Conservation (phyloP, 2,113 vertebrate species). For the Hemiprocne comata region DNA sequence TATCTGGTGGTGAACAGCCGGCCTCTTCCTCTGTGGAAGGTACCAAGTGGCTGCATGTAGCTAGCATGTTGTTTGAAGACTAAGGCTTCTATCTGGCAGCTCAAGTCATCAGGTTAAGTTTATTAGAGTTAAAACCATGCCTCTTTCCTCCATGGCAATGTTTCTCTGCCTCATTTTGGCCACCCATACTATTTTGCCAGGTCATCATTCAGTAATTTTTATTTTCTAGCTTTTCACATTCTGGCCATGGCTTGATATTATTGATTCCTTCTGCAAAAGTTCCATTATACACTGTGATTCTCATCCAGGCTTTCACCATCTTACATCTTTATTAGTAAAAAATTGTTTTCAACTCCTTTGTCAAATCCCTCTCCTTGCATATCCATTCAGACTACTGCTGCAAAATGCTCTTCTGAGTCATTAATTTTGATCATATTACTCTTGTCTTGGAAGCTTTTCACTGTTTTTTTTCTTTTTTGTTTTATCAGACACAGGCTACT, state of each 20-base stretch:
- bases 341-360: conserved; percentile 11
- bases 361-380: neutral
- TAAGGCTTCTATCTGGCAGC: neutral
- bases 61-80: neutral
- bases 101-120: neutral
- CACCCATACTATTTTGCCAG: neutral
- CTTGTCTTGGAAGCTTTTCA: neutral
- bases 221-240: neutral
- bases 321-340: neutral
- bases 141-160: neutral
- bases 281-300: neutral
- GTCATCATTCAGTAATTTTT: neutral
- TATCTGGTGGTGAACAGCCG: neutral
- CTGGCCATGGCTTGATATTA: neutral
- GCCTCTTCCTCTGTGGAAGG: neutral
- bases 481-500: neutral
- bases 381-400: neutral
- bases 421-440: conserved; percentile 14
- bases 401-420: conserved; percentile 6
- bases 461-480: neutral
- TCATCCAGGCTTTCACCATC: neutral
- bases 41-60: neutral
- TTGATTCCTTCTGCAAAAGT: neutral
- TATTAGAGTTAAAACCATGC: neutral
- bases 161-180: neutral